Base-by-base conservation (phyloP, 2,797 vertebrate species). In the Cuculus canorus region DNA sequence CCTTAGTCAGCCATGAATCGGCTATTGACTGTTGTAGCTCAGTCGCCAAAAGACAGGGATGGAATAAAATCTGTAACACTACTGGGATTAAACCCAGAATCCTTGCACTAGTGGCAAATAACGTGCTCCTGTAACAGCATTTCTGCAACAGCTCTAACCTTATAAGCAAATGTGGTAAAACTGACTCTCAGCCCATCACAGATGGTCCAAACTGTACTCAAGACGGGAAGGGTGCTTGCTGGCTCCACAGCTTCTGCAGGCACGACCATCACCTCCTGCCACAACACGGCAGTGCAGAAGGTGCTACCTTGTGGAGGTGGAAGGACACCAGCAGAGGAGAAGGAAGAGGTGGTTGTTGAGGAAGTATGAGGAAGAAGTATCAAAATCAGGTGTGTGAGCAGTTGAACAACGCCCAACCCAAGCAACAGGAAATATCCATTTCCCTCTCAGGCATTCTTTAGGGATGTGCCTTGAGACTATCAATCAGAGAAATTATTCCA, bases 301-400 rank as follows among this genome's bases (percentile, higher is more conserved):
- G 18, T 0, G 0, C 17, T 54, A 2, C 41, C 16, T 7, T 4
- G 0, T 11, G 37, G 18, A 35, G 7, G 27, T 4, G 5, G 4
- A 10, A 15, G 2, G 15, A 3, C 47, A 72, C 7, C 27, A 37
- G 25, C 17, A 61, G 12, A 87, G 8, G 13, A 69, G 5, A 13
- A 77, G 18, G n/a, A n/a, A 47, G 25, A 57, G 12, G 21, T 2
- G 7, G 13, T 14, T 69, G 22, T 18, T 61, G 66, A 5, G 15
- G 41, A 90, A n/a, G 28, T 25, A 54, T 0, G 1, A 7, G 11
- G 7, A 33, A 43, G 14, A 5, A 57, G 10, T 57, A 45, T 63
- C 41, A 57, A 39, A 56, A 64, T 13, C 2, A 80, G 28, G 25
- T 4, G 3, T 9, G 32, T 7, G 5, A 45, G 64, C 32, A 82